Evolutionary conservation across 1,140 invertebrate species (phyloP).

Genomic region (Eueides isabella): DNA sequence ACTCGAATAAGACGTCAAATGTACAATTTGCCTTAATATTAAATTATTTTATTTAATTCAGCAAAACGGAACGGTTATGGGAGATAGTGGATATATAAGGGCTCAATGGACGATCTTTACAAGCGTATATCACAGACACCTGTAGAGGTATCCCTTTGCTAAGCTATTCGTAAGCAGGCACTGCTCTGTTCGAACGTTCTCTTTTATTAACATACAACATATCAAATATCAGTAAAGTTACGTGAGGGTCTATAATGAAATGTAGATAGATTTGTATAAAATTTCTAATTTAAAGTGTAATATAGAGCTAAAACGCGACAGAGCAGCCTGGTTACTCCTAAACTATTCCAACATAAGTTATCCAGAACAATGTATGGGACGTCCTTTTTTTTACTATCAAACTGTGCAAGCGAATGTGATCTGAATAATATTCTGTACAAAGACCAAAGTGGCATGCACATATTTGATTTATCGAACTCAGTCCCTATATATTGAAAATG

Average conservation of each 20-base stretch:
- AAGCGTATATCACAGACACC: conserved; percentile 80
- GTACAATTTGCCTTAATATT: conserved; percentile 53
- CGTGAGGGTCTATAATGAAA: conserved; percentile 15
- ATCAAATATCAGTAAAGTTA: conserved; percentile 17
- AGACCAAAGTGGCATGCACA: conserved; percentile 42
- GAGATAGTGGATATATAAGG: conserved; percentile 49
- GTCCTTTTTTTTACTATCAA: conserved; percentile 28
- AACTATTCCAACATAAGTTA: conserved; percentile 78
- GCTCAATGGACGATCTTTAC: conserved; percentile 77
- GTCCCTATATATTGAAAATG: conserved; percentile 18
- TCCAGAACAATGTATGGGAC: conserved; percentile 76
- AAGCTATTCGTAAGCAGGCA: conserved; percentile 60
- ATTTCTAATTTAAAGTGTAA: conserved; percentile 17
- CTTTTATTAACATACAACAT: conserved; percentile 4
- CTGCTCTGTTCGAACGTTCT: conserved; percentile 37
- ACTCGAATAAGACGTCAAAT: conserved; percentile 53
- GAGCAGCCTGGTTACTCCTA: conserved; percentile 58
- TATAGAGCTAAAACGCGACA: conserved; percentile 39
- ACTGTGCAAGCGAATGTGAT: conserved; percentile 40
- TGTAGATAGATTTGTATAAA: conserved; percentile 17
- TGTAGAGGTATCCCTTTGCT: conserved; percentile 62
- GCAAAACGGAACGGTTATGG: conserved; percentile 49
- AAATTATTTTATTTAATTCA: conserved; percentile 47
- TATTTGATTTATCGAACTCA: conserved; percentile 30
- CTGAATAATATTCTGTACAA: conserved; percentile 29